Base-by-base conservation (phyloP, 2,113 vertebrate genomes). In the Vulpes ferrilata region DNA sequence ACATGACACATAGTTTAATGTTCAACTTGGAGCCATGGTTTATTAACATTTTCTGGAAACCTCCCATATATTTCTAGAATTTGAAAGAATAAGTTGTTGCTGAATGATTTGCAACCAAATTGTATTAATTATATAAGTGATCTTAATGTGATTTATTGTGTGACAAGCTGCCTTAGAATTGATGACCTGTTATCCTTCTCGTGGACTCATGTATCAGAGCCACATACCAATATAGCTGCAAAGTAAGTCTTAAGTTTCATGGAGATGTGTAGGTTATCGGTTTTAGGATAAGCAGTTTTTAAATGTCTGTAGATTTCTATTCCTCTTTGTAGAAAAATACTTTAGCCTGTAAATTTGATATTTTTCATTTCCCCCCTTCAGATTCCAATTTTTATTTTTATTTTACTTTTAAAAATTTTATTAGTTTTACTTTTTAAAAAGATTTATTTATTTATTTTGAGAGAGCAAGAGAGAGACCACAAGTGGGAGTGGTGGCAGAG, bases 1-100 rank as follows among this genome's bases (percentile, higher is more conserved):
- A 30, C 15, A 12, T 25, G 23, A 64, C 15, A 87, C 4, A 16
- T 78, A n/a, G 60, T 60, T 81, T 96, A 78, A 88, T 53, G 22
- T 57, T 93, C 65, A 82, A 57, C 71, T 59, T 78, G 11, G 13
- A 64, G 71, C 48, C 38, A 79, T 32, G 32, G 16, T 80, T 79
- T 96, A 83, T 95, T 94, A 53, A 53, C 11, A 48, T 22, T 73
- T 96, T 94, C 80, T 92, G 60, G 84, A 69, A 86, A 90, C 17
- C 13, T 73, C 83, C 38, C 32, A 13, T 30, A 4, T 82, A 76
- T 65, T 86, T 84, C 94, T 73, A 92, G 35, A 55, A 65, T 15
- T 38, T 84, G 59, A 79, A 96, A 84, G 32, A 83, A 60, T 93
- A 83, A 76, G 7, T 55, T 38, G 51, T 86, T 86, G 30, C 60